Evolutionary conservation across 2,888 invertebrate genomes (phyloP).

Genomic region (Monoplex corrugatus): DNA sequence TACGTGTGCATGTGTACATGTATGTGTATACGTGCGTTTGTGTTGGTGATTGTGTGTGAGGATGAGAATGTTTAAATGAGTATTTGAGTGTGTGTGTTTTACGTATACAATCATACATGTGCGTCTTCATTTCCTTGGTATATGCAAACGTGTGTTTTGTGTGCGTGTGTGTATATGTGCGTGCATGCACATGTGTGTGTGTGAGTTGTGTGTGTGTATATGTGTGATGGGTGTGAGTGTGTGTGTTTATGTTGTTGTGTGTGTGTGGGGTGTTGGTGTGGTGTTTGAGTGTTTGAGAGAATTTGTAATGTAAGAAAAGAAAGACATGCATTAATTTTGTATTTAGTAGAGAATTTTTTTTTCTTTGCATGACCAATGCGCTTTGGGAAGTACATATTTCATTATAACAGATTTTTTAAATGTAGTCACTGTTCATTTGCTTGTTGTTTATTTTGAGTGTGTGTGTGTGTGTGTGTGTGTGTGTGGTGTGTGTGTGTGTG

Average conservation of each 20-base stretch:
- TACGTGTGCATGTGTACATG: neutral
- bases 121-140: neutral
- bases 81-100: neutral
- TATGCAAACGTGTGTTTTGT: neutral
- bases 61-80: neutral
- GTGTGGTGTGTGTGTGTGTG: no score
- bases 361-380: no score
- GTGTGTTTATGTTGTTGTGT: slow-evolving; percentile 3
- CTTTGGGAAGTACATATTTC: no score
- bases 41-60: neutral
- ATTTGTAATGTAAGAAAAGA: neutral
- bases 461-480: no score
- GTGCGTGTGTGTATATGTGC: slow-evolving; percentile 12
- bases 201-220: slow-evolving; percentile 26
- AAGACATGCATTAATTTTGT: no score
- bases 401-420: no score
- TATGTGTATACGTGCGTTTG: neutral
- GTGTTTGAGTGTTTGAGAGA: neutral
- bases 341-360: no score
- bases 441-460: no score
- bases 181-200: slow-evolving; percentile 10
- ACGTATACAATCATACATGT: neutral
- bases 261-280: neutral
- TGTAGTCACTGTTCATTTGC: no score
- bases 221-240: neutral